Base-by-base conservation (phyloP, 2,888 invertebrate genomes). In the Bruchidius siliquastri region DNA sequence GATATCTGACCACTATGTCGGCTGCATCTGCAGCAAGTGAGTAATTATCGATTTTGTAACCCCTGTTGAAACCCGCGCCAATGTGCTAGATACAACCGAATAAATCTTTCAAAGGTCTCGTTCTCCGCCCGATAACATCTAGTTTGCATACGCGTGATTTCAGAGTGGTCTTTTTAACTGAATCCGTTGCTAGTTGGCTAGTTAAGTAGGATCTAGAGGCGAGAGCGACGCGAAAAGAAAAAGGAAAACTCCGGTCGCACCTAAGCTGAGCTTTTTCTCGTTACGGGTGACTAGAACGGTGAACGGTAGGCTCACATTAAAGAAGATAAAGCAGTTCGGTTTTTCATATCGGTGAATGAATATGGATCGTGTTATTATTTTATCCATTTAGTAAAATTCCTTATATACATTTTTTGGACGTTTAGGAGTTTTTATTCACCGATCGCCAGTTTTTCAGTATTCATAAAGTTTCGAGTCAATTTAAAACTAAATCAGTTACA, bases 101-200 rank as follows among this genome's bases (percentile, higher is more conserved):
- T 49, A 49, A 49, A 49, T 49, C 49, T 49, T 49, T 49, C 49
- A 49, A 49, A 49, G 49, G 6, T 49, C 49, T 49, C 49, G 49
- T 49, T 49, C 49, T 13, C 8, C 13, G 49, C 68, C 20, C 68
- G 75, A 75, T 75, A 73, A 73, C 20, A 75, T 75, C 75, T 73
- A 30, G 73, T 75, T 75, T 75, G 75, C 75, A 75, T 75, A 75
- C 68, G 71, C 73, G 75, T 75, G 75, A 75, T 73, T 67, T 68
- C 72, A 72, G 71, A 72, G 32, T 69, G 70, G 73, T 22, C 68
- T 66, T 75, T 75, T 75, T 72, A 68, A 72, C 71, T 67, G 26
- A 67, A 71, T 71, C 26, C 66, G 49, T 67, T 71, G 67, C 67
- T 71, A 67, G 67, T 21, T 71, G 67, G 71, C 71, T 30, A 66